Evolutionary conservation across 2,113 vertebrate genomes (phyloP).

Genomic region (Cyphomyrus discorhynchus): DNA sequence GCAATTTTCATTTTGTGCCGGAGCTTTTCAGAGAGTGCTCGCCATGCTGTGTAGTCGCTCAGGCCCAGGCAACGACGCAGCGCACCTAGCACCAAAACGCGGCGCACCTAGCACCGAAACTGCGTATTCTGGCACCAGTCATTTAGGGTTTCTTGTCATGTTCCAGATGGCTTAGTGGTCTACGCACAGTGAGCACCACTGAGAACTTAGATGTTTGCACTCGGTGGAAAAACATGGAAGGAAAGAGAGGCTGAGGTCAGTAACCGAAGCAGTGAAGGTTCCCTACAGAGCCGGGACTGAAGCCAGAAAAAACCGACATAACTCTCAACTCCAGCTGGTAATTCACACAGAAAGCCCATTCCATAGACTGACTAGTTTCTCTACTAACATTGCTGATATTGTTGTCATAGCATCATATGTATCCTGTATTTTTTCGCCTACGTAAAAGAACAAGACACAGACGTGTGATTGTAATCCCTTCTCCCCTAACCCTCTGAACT

Average conservation of each 20-base stretch:
- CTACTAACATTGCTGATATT: neutral
- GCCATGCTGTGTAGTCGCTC: constrained; percentile 23
- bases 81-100: neutral
- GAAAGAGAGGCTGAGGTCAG: neutral
- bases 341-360: neutral
- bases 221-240: neutral
- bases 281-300: neutral
- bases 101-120: neutral
- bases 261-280: neutral
- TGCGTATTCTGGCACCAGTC: neutral
- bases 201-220: neutral
- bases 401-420: neutral
- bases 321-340: neutral
- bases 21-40: neutral
- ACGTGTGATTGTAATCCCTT: constrained; percentile 15
- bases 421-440: neutral
- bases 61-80: neutral
- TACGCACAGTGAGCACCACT: neutral
- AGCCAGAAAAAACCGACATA: neutral
- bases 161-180: neutral
- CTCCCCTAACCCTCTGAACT: constrained; percentile 40
- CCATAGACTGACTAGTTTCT: neutral
- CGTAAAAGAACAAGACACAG: neutral
- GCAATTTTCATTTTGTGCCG: neutral
- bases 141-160: neutral